A percentile compares a stretch with the other conserved stretches of the same genome.
Evolutionary conservation across 2,888 invertebrate species (phyloP).

Genomic region (Sphaerophoria taeniata): DNA sequence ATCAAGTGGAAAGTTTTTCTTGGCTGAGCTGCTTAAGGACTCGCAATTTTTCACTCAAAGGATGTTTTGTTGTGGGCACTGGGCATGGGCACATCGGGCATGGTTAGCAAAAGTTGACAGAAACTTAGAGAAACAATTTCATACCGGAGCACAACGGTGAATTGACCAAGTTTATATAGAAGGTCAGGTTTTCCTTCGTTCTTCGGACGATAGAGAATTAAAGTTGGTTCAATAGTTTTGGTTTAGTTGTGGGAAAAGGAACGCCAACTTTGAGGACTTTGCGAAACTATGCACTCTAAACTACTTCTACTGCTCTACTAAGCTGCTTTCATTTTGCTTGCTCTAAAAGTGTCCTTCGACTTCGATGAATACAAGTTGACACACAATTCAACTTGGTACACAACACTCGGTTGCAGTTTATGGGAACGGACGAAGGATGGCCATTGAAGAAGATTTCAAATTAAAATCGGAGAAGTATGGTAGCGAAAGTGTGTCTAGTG

Average conservation of each 20-base stretch:
- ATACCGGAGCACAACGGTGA: conserved; percentile 26
- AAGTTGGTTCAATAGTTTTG: conserved; percentile 1
- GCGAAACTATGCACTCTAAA: conserved; percentile 8
- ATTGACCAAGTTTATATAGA: conserved; percentile 46
- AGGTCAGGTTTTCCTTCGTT: not conserved
- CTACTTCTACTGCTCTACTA: not conserved
- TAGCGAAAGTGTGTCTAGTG: too few species aligned
- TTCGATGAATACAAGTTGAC: conserved; percentile 9
- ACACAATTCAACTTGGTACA: not conserved
- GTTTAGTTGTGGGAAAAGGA: not conserved
- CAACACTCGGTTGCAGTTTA: too few species aligned
- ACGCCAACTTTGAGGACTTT: not conserved
- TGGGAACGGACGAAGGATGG: too few species aligned
- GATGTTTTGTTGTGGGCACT: conserved; percentile 20
- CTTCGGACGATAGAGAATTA: not conserved
- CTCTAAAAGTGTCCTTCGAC: conserved; percentile 8
- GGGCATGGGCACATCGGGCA: not conserved
- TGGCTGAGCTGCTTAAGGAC: conserved; percentile 55
- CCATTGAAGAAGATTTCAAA: too few species aligned
- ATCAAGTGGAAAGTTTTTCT: conserved; percentile 59
- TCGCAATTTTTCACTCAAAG: conserved; percentile 60
- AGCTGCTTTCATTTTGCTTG: conserved; percentile 23
- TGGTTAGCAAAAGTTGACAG: conserved; percentile 39
- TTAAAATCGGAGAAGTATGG: too few species aligned
- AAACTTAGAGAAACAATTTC: conserved; percentile 57